Base-by-base conservation (phyloP, 2,113 vertebrate species). In the Lucifuga dentata region DNA sequence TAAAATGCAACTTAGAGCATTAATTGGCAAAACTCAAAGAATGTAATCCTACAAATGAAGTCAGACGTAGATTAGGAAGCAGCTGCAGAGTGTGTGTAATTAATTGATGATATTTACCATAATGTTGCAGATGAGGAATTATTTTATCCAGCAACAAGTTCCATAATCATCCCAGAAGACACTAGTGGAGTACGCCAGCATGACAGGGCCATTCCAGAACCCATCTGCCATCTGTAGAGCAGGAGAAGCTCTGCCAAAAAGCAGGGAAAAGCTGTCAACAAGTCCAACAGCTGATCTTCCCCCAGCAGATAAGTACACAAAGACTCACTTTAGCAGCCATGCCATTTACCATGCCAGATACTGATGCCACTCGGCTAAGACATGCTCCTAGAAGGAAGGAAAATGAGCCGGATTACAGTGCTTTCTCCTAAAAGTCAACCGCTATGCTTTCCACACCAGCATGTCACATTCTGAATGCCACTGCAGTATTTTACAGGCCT, bases 401-500 rank as follows among this genome's bases (percentile, higher is more conserved):
- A 51, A 49, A 56, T 13, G n/a, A 17, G 17, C 11, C 1, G 12
- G 12, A 48, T 29, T 29, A 29, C 3, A 40, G 46, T 23, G 8
- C 11, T 62, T 64, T 58, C 43, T 51, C 62, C 39, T 48, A n/a
- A 59, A 63, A 51, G 20, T 2, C 17, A 17, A 29, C 52, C 26
- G 4, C 3, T 8, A 5, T 11, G 11, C 26, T 67, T 70, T 74
- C 17, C n/a, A n/a, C 83, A 82, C 38, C 45, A 3, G 15, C 49
- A 1, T 33, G 85, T 68, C 5, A 86, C 35, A 91, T 92, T 90
- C 85, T 76, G 62, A 73, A 53, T 40, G 10, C 52, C 65, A 61
- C 21, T 76, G 82, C 68, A 69, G 87, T 75, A 89, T 90, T 85
- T 89, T 66, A 76, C 82, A 6, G 2, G 23, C 55, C 67, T 76